Base-by-base conservation (phyloP, 1,140 invertebrate genomes). In the Phymorhynchus buccinoides region DNA sequence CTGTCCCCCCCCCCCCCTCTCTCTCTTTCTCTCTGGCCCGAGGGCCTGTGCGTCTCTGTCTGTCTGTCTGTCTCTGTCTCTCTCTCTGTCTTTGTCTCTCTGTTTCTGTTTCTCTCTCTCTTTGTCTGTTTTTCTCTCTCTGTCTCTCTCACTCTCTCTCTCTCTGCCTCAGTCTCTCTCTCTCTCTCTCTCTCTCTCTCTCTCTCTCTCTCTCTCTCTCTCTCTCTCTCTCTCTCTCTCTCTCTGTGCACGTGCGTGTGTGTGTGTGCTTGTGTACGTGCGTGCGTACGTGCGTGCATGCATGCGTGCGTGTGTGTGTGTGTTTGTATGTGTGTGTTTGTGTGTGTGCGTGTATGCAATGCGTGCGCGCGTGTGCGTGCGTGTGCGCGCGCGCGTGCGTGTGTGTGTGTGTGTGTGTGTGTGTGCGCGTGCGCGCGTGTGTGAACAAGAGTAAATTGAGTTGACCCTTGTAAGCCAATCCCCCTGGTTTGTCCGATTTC, bases 291-390 rank as follows among this genome's bases (percentile, higher is more conserved):
- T 35, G 71, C 35, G 71, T 7, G 7, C 35, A 32, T 73, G 71
- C 37, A 3, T 73, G 71, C 3, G 71, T 73, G 71, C 37, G 71
- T 73, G 71, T 73, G 71, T 73, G 71, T 73, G 71, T 73, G 71
- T 73, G 71, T 73, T n/a, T 73, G 71, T 73, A 22, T 35, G 30
- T 73, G 71, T 73, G 71, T 73, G 32, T 35, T 3, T 73, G 7
- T 35, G 7, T 73, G 71, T 39, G 56, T 62, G 7, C 27, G 56
- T 62, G 56, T 62, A 27, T 22, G 18, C 18, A n/a, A n/a, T n/a
- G 56, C 18, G 18, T 62, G 56, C 18, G 56, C 18, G 56, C 27
- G 56, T 22, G 18, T 62, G 56, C 6, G 56, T 62, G 56, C 18
- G 56, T 62, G 56, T 22, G 56, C 27, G 56, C 18, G 56, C 35